A percentile compares a stretch with the other conserved stretches of the same genome.
Evolutionary conservation across 92 coral and sea anemone genomes (phyloP).

Genomic region (Porites lobata): DNA sequence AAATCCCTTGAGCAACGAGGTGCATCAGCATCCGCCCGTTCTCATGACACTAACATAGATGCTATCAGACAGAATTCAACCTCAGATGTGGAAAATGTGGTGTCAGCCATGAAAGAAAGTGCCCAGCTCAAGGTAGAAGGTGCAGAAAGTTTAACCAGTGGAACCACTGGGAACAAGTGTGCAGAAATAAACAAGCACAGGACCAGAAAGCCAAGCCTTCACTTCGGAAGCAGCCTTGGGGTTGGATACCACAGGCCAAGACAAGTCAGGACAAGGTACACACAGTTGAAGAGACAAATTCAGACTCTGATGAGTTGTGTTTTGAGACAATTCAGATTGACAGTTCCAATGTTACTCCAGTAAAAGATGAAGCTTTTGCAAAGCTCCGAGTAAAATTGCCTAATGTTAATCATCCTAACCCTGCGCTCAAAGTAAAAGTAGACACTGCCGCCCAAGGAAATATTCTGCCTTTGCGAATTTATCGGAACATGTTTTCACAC

Average conservation of each 20-base stretch:
- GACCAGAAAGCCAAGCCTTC: neutral
- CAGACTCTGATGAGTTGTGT: conserved; percentile 17
- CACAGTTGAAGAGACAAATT: neutral
- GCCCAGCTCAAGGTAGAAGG: neutral
- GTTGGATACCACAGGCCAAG: neutral
- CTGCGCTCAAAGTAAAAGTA: conserved; percentile 52
- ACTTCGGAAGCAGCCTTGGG: neutral
- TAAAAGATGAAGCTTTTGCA: conserved; percentile 50
- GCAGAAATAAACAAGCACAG: conserved; percentile 10
- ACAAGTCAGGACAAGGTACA: conserved; percentile 1
- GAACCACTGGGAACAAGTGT: conserved; percentile 36
- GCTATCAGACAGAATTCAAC: no score
- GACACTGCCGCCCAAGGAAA: conserved; percentile 67
- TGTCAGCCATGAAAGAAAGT: neutral
- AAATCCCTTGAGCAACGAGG: no score
- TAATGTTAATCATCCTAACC: conserved; percentile 6
- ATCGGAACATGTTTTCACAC: conserved; percentile 34
- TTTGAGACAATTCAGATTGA: conserved; percentile 24
- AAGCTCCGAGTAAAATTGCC: conserved; percentile 25
- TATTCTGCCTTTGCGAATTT: conserved; percentile 42
- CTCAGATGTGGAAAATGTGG: no score
- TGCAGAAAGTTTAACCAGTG: neutral
- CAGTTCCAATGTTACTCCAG: neutral
- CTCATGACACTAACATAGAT: no score
- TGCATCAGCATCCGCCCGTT: no score